phyloP scores from a whole-genome alignment of 2,888 invertebrate genomes.

The Catocala nupta region DNA sequence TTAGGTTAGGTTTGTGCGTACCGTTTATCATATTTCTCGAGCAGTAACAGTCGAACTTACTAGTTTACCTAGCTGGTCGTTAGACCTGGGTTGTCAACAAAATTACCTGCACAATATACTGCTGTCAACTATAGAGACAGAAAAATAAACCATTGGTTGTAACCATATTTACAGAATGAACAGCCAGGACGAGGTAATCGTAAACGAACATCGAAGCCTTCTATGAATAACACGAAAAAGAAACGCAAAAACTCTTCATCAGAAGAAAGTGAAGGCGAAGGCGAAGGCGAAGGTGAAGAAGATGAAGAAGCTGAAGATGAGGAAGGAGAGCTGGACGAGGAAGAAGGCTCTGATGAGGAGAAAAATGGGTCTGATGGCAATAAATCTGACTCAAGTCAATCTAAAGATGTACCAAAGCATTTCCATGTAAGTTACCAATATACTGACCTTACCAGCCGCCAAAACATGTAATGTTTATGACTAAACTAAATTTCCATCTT shows the following conservation, averaged over 20 bases:
- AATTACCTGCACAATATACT: neutral
- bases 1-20: conserved; percentile 33
- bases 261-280: conserved; percentile 69
- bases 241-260: conserved; percentile 82
- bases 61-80: too few relatives aligned
- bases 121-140: neutral
- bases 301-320: conserved; percentile 81
- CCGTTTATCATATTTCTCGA: neutral
- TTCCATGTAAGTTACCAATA: conserved; percentile 75
- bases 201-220: conserved; percentile 71
- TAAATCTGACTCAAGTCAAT: conserved; percentile 85
- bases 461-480: too few relatives aligned
- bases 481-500: too few relatives aligned
- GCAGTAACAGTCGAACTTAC: too few relatives aligned
- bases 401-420: conserved; percentile 86
- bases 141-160: too few relatives aligned
- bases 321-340: conserved; percentile 81
- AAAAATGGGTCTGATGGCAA: conserved; percentile 86
- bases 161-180: conserved; percentile 63
- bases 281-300: conserved; percentile 76
- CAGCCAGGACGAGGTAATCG: conserved; percentile 72
- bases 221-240: conserved; percentile 79
- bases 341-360: conserved; percentile 85
- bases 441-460: too few relatives aligned
- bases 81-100: too few relatives aligned